Conservation (phyloP, 2,797 vertebrate species). For the Acanthornis magna region DNA sequence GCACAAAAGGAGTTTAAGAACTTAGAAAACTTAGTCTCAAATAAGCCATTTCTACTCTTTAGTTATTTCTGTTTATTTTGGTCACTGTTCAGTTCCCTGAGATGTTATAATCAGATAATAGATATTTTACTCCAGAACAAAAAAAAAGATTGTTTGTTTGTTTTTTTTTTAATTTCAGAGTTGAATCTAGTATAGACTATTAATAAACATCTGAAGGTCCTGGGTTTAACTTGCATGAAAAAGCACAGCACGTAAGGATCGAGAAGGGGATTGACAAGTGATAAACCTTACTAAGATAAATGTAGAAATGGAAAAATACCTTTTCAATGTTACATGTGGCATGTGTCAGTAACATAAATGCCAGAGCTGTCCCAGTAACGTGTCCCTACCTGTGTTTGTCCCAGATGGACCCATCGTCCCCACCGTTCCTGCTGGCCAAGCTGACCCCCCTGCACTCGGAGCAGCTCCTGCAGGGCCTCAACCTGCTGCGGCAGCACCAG, state of each 20-base stretch:
- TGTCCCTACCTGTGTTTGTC: accelerated
- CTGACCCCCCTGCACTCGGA: slow-evolving; percentile 94
- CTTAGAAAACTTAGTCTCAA: not conserved
- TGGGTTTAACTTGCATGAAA: not conserved
- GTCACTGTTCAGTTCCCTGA: not conserved
- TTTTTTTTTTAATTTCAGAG: not conserved
- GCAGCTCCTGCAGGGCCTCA: slow-evolving; percentile 95
- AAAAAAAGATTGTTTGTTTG: too few relatives aligned
- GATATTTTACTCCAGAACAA: not conserved
- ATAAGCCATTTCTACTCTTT: not conserved
- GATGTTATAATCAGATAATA: not conserved
- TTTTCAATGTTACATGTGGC: accelerated
- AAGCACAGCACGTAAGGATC: accelerated
- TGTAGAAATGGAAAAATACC: not conserved
- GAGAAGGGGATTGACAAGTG: too few relatives aligned
- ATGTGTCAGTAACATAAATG: accelerated
- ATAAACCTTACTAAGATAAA: not conserved
- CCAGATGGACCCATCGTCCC: slow-evolving; percentile 96
- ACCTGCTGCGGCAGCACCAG: slow-evolving; percentile 93
- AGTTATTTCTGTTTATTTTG: not conserved
- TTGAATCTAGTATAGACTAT: accelerated
- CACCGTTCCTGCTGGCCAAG: slow-evolving; percentile 97
- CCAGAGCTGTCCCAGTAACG: accelerated
- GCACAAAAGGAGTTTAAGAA: not conserved
- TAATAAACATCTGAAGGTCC: not conserved